Base-by-base conservation (phyloP, 2,888 invertebrate species). In the Clanis bilineata region DNA sequence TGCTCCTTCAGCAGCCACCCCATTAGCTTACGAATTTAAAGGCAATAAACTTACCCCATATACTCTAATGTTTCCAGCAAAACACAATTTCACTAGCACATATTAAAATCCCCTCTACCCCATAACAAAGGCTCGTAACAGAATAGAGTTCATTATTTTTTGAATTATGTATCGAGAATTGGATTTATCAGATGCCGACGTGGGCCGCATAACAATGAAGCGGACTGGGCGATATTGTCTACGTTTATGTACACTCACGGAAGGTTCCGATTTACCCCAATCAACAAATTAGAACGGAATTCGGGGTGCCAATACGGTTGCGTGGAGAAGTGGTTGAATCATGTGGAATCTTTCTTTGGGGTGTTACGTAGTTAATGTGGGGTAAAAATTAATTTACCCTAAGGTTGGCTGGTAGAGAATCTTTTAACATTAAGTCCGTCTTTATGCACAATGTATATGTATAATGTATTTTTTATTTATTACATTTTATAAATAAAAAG, bases 221-320 rank as follows among this genome's bases (percentile, higher is more conserved):
- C 18, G 10, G 28, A 18, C 32, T 51, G 51, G 32, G 9, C 18
- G 51, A 51, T 51, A 32, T 32, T 18, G 32, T 51, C 18, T 51
- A 22, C 41, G 18, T 41, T 18, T 44, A 44, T 44, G 32, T 51
- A 10, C 28, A 28, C 18, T 12, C 15, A 18, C 44, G 51, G 15
- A 51, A 32, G 32, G 51, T 32, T 51, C 32, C 15, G 51, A 51
- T 51, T 51, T 51, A 51, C 51, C 51, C 51, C 51, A 51, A 51
- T 51, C 51, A 51, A 51, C 28, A 51, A 51, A 51, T 51, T 51
- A 51, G 51, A 18, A 10, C 32, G 32, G 21, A 51, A 28, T 51
- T 51, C 32, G 2, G 51, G 47, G 51, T 4, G 7, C 9, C 28
- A 15, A 51, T 32, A 32, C 32, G 18, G 32, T 3, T 10, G 28